Conservation (phyloP, 2,797 vertebrate genomes). For the Rhodeus uyekii region DNA sequence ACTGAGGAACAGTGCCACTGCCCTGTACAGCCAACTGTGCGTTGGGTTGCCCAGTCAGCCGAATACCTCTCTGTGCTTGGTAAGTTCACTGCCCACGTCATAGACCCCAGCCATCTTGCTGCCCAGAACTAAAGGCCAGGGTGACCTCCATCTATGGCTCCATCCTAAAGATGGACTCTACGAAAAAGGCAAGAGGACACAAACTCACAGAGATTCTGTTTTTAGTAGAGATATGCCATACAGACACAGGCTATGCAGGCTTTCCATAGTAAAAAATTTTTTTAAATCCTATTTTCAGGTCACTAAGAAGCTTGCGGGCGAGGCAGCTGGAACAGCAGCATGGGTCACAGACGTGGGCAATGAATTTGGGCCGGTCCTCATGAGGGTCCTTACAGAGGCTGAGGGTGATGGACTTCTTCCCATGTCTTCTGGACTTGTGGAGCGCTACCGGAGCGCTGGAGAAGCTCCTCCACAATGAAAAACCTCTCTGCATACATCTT, state of each 20-base stretch:
- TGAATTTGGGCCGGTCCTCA: slow-evolving; percentile 19
- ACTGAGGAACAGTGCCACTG: too few relatives aligned
- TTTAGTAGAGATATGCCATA: background rate
- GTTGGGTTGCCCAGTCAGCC: background rate
- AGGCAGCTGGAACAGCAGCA: background rate
- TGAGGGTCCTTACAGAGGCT: background rate
- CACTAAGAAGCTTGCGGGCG: background rate
- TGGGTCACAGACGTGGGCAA: background rate
- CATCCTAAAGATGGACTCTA: background rate
- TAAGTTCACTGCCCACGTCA: background rate
- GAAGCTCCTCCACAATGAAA: too few relatives aligned
- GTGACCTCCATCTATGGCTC: background rate
- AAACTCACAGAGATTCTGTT: background rate
- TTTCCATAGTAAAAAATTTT: background rate
- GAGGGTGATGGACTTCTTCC: background rate
- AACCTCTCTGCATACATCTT: slow-evolving; percentile 9
- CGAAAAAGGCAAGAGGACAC: background rate
- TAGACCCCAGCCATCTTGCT: background rate
- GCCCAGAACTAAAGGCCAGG: background rate
- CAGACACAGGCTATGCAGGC: background rate
- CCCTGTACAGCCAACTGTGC: background rate
- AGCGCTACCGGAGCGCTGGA: background rate
- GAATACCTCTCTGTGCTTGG: background rate
- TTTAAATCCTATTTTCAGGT: background rate
- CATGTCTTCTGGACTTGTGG: background rate